A percentile compares a stretch with the other conserved stretches of the same genome.
Conservation (phyloP, 2,797 vertebrate genomes). For the Chelon labrosus region DNA sequence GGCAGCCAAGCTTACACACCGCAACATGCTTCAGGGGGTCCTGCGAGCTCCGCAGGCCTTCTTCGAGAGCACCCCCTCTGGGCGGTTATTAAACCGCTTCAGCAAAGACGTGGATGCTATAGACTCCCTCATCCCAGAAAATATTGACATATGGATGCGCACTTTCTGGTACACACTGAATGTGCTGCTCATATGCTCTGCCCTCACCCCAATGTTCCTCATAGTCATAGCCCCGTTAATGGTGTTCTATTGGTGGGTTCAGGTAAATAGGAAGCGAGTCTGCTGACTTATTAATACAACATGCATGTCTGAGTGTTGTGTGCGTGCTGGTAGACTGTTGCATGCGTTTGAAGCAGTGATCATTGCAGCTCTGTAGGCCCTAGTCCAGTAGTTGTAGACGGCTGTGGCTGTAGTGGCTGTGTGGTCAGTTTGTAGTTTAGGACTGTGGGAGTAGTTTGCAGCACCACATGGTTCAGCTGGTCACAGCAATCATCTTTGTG, state of each 20-base stretch:
- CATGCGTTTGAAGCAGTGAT: conserved; percentile 49
- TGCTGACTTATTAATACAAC: conserved; percentile 83
- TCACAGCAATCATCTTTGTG: background rate
- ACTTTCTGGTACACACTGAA: conserved; percentile 90
- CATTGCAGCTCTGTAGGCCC: conserved; percentile 57
- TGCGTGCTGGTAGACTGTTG: conserved; percentile 57
- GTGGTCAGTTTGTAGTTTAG: conserved; percentile 23
- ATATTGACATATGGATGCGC: conserved; percentile 91
- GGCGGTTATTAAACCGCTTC: conserved; percentile 89
- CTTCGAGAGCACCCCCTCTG: conserved; percentile 87
- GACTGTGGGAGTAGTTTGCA: conserved; percentile 19
- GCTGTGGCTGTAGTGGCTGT: background rate
- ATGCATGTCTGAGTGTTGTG: conserved; percentile 68
- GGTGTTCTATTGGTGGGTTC: conserved; percentile 90
- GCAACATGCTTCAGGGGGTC: conserved; percentile 83
- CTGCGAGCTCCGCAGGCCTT: conserved; percentile 87
- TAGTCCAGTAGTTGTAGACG: conserved; percentile 39
- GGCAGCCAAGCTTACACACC: conserved; percentile 82
- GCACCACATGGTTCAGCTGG: conserved; percentile 12
- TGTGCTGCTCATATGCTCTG: conserved; percentile 89
- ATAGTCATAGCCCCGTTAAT: conserved; percentile 87
- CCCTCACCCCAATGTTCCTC: conserved; percentile 88
- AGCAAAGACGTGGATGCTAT: conserved; percentile 88
- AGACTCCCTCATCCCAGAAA: conserved; percentile 86
- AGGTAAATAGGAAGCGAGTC: conserved; percentile 87